phyloP scores from a whole-genome alignment of 2,888 invertebrate genomes.

The Lissonota sp. region DNA sequence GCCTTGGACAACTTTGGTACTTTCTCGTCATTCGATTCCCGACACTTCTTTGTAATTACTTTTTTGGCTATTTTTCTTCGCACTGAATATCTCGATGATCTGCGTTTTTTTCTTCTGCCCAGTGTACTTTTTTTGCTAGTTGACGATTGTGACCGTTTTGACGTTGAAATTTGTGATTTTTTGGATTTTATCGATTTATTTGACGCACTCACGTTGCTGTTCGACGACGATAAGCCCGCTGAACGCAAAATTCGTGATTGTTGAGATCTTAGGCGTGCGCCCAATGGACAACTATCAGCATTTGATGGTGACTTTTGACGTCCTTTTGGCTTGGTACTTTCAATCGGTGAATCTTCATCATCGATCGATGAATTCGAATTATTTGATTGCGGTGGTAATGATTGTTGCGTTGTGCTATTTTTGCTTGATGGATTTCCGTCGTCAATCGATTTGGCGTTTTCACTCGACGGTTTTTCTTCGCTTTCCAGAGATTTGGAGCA shows the following conservation, averaged over 20 bases:
- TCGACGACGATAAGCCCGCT: no score
- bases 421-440: neutral
- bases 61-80: neutral
- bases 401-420: neutral
- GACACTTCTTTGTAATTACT: slow-evolving; percentile 2
- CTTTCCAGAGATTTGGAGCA: no score
- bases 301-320: neutral
- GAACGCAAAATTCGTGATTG: no score
- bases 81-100: neutral
- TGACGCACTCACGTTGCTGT: neutral
- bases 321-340: neutral
- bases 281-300: no score
- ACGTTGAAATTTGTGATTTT: neutral
- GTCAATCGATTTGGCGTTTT: neutral
- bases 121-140: neutral
- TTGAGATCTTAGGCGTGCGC: no score
- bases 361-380: neutral
- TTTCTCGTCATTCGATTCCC: slow-evolving; percentile 30
- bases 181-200: neutral
- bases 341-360: neutral
- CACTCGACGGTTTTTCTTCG: no score
- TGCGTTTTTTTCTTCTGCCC: neutral
- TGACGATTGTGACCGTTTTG: neutral
- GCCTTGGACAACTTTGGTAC: slow-evolving; percentile 18
- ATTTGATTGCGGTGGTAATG: neutral